Evolutionary conservation across 2,113 vertebrate genomes (phyloP).

Genomic region (Vidua macroura): DNA sequence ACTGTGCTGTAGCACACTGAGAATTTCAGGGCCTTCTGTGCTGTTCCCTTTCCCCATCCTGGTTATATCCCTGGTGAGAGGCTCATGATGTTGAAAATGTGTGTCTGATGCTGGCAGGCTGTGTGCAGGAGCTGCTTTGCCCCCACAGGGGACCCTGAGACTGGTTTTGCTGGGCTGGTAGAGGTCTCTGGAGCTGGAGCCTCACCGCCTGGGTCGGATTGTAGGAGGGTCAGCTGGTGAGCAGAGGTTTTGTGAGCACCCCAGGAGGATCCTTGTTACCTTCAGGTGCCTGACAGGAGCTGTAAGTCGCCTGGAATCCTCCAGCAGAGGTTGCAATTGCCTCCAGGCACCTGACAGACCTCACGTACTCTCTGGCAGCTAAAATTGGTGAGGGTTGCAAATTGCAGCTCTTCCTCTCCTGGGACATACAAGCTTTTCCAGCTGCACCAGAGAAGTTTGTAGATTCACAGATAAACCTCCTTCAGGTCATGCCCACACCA

Average conservation of each 20-base stretch:
- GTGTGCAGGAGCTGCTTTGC: not conserved
- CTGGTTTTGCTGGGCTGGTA: not conserved
- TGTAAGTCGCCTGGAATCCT: constrained; percentile 16
- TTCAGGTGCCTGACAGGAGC: constrained; percentile 3
- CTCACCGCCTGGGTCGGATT: not conserved
- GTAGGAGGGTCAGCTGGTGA: not conserved
- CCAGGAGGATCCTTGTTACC: not conserved
- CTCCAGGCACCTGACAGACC: constrained; percentile 51
- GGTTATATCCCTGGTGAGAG: not conserved
- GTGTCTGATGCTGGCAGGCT: not conserved
- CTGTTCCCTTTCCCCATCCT: not conserved
- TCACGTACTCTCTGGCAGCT: constrained; percentile 39
- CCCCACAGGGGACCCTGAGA: not conserved
- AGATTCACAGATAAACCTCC: constrained; percentile 32
- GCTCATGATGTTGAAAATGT: accelerated
- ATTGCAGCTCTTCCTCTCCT: not conserved
- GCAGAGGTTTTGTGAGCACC: not conserved
- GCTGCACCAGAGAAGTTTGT: constrained; percentile 4
- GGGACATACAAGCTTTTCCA: constrained; percentile 48
- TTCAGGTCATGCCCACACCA: not conserved
- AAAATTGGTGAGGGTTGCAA: not conserved
- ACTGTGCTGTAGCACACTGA: not conserved
- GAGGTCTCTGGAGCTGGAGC: not conserved
- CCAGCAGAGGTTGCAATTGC: constrained; percentile 54
- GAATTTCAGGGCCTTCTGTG: not conserved